Evolutionary conservation across 37 sponge, comb jelly and placozoan genomes (phyloP), one percentile per base, ranked within the genome.

Genomic region (Hormiphora californensis): DNA sequence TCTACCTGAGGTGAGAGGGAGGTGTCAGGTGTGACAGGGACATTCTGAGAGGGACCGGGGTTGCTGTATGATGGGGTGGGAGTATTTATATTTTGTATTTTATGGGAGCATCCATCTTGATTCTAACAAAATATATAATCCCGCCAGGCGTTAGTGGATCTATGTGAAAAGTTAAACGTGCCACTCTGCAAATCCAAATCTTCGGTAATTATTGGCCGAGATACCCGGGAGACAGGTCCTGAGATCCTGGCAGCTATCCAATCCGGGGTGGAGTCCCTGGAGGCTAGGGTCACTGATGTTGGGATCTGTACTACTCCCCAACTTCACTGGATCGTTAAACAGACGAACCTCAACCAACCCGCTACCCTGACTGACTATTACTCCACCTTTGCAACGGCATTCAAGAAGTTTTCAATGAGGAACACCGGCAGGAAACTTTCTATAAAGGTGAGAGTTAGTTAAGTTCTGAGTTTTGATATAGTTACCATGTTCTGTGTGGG

Each of bases 241-340:
- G 25, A 4, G 25, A 73, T 73, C 9, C 46, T 41, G 1, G 81
- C 81, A 21, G 81, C 81, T 73, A 46, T 73, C 0, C 17, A 25
- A 23, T 43, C 81, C 2, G 81, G 81, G 17, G 81, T 46, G 17
- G 46, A 41, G 0, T 23, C 21, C 43, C 25, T 73, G 22, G 15
- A 41, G 23, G 40, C 46, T 73, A 41, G 25, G 23, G 81, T 73
- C 27, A 73, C 9, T 3, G 44, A 73, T 36, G 25, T 73, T 40
- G 81, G 81, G 9, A 30, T 73, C 7, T 41, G 46, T 21, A 73
- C 81, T 7, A 73, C 81, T 9, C 81, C 81, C 7, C 81, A 73
- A 21, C 81, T 73, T 17, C 81, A 73, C 25, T 73, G 81, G 81
- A 41, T 73, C 7, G 46, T 73, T 28, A 73, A 73, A 40, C 81